Evolutionary conservation across 2,888 invertebrate species (phyloP), one percentile per base, ranked within the genome.

Genomic region (Epinotia brunnichana): DNA sequence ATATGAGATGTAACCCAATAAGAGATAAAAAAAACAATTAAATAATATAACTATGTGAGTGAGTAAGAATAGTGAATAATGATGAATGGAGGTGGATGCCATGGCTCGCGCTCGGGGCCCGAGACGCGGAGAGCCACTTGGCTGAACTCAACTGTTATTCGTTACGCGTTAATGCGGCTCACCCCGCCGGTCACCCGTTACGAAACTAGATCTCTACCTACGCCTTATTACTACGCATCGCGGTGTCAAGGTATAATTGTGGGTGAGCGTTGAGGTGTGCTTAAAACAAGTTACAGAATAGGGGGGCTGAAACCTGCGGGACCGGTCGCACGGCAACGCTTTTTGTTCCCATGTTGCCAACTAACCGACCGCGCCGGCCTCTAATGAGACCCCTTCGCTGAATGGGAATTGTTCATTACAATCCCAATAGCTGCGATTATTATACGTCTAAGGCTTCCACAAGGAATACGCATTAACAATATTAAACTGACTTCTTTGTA

Each of bases 301-400:
- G n/a, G n/a, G n/a, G n/a, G n/a, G n/a, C n/a, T 76, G 80, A 80
- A 90, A 89, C 90, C 87, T 83, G 90, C 83, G 82, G 79, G 87
- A 90, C 90, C 88, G 88, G 90, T 90, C 85, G 79, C 35, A 76
- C 70, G 79, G 77, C 79, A 77, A 78, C 78, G 82, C 81, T 90
- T 90, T 89, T 90, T 90, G 82, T 83, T 81, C 81, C 77, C 76
- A 76, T 76, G 74, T 74, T 75, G 77, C 76, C 77, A 74, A 72
- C 78, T 73, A 68, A 71, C 51, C 75, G 35, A 72, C 70, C 73
- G 74, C 76, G 76, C 73, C 67, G 72, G 74, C 74, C 78, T 76
- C 81, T 82, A 82, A 83, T 82, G 79, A 82, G 76, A 77, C 75
- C 76, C 75, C 76, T 74, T 74, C 66, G 74, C 75, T 79, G 74